Conservation (phyloP, 2,113 vertebrate species). For the Myiagra hebetior region DNA sequence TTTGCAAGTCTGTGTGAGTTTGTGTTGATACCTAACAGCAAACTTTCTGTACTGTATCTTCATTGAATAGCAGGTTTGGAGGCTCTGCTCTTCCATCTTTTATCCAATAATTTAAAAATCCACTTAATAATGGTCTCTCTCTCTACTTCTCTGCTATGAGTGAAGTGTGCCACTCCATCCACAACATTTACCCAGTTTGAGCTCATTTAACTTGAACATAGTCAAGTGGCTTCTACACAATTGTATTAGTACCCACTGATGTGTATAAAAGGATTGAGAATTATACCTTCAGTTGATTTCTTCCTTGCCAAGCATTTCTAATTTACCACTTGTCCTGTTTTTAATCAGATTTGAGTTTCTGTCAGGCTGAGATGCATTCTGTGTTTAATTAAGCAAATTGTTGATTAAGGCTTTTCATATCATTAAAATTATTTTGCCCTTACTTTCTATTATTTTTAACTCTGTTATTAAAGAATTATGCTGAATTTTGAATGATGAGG, state of each 20-base stretch:
- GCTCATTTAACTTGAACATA: neutral
- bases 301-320: slow-evolving; percentile 45
- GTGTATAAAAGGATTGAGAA: slow-evolving; percentile 4
- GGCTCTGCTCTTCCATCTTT: neutral
- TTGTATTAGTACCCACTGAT: slow-evolving; percentile 33
- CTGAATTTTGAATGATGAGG: neutral
- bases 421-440: neutral
- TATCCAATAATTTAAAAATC: neutral
- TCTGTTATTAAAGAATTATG: slow-evolving; percentile 1
- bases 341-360: slow-evolving; percentile 50
- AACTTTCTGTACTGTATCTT: neutral
- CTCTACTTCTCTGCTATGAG: neutral
- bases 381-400: slow-evolving; percentile 50
- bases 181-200: neutral
- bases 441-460: neutral
- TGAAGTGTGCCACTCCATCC: neutral
- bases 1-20: neutral
- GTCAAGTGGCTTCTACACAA: slow-evolving; percentile 41
- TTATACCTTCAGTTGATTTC: slow-evolving; percentile 48
- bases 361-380: slow-evolving; percentile 43
- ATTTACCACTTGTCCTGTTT: slow-evolving; percentile 55
- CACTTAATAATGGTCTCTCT: neutral
- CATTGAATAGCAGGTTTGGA: neutral
- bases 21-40: neutral
- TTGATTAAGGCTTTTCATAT: slow-evolving; percentile 34